phyloP scores from a whole-genome alignment of 1,140 invertebrate species.

The Rhysida immarginata region DNA sequence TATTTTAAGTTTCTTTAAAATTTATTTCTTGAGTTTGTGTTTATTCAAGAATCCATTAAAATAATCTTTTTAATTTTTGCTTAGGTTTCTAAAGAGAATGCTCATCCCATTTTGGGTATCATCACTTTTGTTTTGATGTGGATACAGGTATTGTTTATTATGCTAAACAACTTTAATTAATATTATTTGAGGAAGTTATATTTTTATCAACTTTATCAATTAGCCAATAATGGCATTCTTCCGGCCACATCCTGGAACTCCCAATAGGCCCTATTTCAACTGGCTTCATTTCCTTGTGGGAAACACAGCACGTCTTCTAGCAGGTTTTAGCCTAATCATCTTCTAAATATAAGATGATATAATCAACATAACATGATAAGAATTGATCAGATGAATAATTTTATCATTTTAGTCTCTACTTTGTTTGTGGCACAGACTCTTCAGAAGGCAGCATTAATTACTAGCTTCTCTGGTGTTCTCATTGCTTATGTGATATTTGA shows the following conservation, averaged over 20 bases:
- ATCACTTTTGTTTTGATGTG: slow-evolving; percentile 3
- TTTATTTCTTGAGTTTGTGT: too few species aligned
- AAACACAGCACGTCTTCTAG: slow-evolving; percentile 77
- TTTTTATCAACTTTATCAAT: slow-evolving; percentile 22
- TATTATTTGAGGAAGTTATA: background rate
- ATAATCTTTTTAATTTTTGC: too few species aligned
- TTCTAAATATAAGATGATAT: too few species aligned
- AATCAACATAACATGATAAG: too few species aligned
- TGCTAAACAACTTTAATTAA: background rate
- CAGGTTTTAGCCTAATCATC: too few species aligned
- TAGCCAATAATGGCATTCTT: slow-evolving; percentile 79
- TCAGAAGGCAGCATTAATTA: slow-evolving; percentile 67
- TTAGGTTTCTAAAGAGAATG: slow-evolving; percentile 2
- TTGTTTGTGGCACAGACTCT: slow-evolving; percentile 82
- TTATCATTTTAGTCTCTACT: slow-evolving; percentile 57
- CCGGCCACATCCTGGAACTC: slow-evolving; percentile 65
- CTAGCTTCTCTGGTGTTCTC: slow-evolving; percentile 51
- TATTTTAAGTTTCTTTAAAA: too few species aligned
- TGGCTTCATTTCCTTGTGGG: slow-evolving; percentile 88
- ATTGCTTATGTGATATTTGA: slow-evolving; percentile 78
- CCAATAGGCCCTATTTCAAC: slow-evolving; percentile 72
- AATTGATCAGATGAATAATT: too few species aligned
- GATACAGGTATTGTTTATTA: slow-evolving; percentile 3
- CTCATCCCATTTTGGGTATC: slow-evolving; percentile 8
- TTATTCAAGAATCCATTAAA: too few species aligned